These are phyloP conservation scores for Acanthurus tractus DNA, from an alignment of 2,797 vertebrate species.

Conservation along the genomic window DNA sequence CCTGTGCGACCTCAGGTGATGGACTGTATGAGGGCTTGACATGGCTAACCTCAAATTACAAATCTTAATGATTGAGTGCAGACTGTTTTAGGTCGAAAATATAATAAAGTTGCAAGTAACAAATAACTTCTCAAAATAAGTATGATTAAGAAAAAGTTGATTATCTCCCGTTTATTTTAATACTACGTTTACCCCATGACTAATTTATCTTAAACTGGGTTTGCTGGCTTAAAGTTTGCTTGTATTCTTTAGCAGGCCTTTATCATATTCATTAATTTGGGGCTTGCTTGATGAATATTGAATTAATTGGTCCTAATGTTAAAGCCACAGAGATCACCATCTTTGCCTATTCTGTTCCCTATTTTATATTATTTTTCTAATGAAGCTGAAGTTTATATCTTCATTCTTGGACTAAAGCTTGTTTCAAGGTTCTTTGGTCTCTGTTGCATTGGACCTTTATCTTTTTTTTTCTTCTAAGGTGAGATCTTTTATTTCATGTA, in stretches of 20 bases:
- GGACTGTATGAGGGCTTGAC: slow-evolving; percentile 99
- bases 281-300: slow-evolving; percentile 78
- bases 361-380: slow-evolving; percentile 84
- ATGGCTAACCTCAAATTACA: slow-evolving; percentile 99
- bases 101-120: slow-evolving; percentile 85
- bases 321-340: slow-evolving; percentile 81
- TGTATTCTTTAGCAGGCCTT: slow-evolving; percentile 80
- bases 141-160: slow-evolving; percentile 85
- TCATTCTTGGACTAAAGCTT: slow-evolving; percentile 71
- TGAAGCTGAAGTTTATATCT: slow-evolving; percentile 73
- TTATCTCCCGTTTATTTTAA: slow-evolving; percentile 88
- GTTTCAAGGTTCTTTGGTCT: slow-evolving; percentile 68
- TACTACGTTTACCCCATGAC: slow-evolving; percentile 83
- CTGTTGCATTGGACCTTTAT: slow-evolving; percentile 75
- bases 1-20: slow-evolving; percentile 97
- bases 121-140: slow-evolving; percentile 88
- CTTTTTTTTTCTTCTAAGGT: slow-evolving; percentile 76
- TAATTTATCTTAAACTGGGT: slow-evolving; percentile 86
- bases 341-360: slow-evolving; percentile 82
- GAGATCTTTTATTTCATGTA: slow-evolving; percentile 74
- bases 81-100: slow-evolving; percentile 90
- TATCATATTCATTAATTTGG: slow-evolving; percentile 77
- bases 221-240: slow-evolving; percentile 85
- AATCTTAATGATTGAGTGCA: slow-evolving; percentile 95
- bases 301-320: slow-evolving; percentile 72